phyloP scores from a whole-genome alignment of 2,797 vertebrate genomes.

The Natrix natrix region DNA sequence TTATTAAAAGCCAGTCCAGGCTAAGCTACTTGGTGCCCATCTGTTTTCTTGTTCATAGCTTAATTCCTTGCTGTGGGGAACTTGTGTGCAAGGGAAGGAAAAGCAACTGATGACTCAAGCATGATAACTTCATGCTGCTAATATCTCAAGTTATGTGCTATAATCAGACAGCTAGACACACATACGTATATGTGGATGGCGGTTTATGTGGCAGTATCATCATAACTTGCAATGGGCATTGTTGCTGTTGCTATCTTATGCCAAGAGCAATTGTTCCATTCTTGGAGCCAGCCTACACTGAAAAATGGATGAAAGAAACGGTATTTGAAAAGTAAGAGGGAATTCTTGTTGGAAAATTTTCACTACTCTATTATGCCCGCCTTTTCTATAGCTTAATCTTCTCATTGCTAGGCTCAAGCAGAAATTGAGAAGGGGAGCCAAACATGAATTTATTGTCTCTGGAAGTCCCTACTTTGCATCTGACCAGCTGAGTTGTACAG shows the following conservation, averaged over 20 bases:
- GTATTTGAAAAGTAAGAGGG: not conserved
- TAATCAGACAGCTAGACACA: not conserved
- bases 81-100: not conserved
- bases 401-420: too few relatives aligned
- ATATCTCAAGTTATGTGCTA: not conserved
- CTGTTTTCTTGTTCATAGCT: too few relatives aligned
- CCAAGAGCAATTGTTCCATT: not conserved
- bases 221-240: not conserved
- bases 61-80: not conserved
- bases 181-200: not conserved
- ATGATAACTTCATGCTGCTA: not conserved
- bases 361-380: not conserved
- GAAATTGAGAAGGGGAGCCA: not conserved
- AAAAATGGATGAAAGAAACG: not conserved
- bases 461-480: too few relatives aligned
- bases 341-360: not conserved
- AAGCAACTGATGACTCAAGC: not conserved
- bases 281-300: not conserved
- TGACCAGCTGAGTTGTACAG: not conserved
- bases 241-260: not conserved
- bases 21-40: not conserved
- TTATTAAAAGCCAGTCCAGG: not conserved
- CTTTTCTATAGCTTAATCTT: not conserved
- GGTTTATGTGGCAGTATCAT: not conserved
- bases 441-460: not conserved